phyloP scores from a whole-genome alignment of 2,888 invertebrate species.

The Amorpha juglandis region DNA sequence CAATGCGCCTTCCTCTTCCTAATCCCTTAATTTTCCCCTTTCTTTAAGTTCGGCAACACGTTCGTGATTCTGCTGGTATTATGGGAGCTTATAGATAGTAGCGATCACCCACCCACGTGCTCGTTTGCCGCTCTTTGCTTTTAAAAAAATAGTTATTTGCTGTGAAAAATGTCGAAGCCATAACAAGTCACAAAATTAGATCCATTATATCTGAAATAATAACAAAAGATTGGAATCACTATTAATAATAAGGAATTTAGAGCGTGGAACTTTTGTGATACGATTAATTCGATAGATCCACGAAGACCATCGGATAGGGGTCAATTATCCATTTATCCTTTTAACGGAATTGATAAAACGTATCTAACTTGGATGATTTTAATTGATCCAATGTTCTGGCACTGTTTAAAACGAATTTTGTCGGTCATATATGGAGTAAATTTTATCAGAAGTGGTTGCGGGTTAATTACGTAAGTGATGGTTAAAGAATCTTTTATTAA shows the following conservation, averaged over 20 bases:
- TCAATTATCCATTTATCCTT: conserved; percentile 84
- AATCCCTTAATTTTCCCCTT: too few relatives aligned
- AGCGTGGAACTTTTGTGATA: conserved; percentile 71
- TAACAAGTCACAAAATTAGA: neutral
- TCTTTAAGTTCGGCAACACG: too few relatives aligned
- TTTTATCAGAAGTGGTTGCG: conserved; percentile 47
- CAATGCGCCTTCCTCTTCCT: too few relatives aligned
- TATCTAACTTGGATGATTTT: conserved; percentile 78
- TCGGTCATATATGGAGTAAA: conserved; percentile 53
- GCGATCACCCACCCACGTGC: too few relatives aligned
- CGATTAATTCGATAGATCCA: conserved; percentile 76
- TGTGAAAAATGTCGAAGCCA: too few relatives aligned
- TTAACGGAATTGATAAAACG: conserved; percentile 84
- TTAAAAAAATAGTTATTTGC: too few relatives aligned
- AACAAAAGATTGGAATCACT: conserved; percentile 21
- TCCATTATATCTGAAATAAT: neutral
- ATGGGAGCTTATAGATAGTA: too few relatives aligned
- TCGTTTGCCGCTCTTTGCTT: too few relatives aligned
- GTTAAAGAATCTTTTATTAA: neutral
- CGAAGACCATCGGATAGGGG: conserved; percentile 77
- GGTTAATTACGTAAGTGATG: conserved; percentile 20
- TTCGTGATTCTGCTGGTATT: too few relatives aligned
- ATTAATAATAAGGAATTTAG: conserved; percentile 49
- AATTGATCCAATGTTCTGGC: conserved; percentile 76
- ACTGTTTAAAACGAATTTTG: conserved; percentile 73